Base-by-base conservation (phyloP, 2,113 vertebrate species). In the Salvelinus namaycush region DNA sequence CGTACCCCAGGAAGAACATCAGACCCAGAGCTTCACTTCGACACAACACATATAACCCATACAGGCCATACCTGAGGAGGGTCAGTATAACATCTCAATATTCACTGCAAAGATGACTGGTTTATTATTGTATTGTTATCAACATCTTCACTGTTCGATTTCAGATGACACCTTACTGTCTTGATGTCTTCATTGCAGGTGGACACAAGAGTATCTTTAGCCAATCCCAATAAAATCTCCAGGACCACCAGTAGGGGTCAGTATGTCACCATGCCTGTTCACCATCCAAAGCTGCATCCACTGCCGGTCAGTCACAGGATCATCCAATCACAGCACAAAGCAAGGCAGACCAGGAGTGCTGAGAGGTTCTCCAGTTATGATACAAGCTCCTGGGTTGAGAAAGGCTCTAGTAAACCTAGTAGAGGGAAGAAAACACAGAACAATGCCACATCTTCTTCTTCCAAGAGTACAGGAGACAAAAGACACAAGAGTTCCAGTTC, bases 171-270 rank as follows among this genome's bases (percentile, higher is more conserved):
- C 11, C 16, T 48, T n/a, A 34, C 51, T 12, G 29, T 29, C 34
- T 49, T 70, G 26, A 22, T 48, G 18, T 60, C 54, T 22, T 31
- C 0, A 24, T 60, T 73, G 71, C 71, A 73, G 60, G 34, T 64
- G 51, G 24, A 26, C 16, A 62, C 64, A 67, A 76, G 57, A 8
- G 74, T 69, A 57, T 54, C 24, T 48, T n/a, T 26, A 66, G 51
- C 16, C 20, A 1, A 29, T 34, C 24, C 49, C 24, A 60, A 22
- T 72, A 13, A 34, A n/a, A 14, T 68, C 4, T 44, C 44, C 1
- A 22, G 27, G 16, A 26, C 11, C 4, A 44, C 86, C 91, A 90
- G 79, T 76, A 80, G 90, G 77, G 84, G 86, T 83, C 90, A 89
- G 83, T 81, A 76, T 82, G 70, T 20, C 3, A 77, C 85, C 78